Base-by-base conservation (phyloP, 53 echinoderm and acorn worm species). In the Holothuria scabra region DNA sequence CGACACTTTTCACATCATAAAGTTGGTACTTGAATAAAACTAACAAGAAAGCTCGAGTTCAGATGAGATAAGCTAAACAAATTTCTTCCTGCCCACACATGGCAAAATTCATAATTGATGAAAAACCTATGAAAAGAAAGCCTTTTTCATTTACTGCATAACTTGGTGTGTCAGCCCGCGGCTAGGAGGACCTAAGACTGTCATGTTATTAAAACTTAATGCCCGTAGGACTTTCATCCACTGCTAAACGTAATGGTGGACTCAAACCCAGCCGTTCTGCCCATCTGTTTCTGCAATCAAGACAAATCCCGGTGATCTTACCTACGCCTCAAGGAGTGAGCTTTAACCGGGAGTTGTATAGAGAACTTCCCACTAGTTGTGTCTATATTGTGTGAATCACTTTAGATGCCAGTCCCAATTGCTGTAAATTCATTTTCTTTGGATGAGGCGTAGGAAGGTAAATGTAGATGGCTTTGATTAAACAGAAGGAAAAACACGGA, bases 171-270 rank as follows among this genome's bases (percentile, higher is more conserved):
- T 25, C 72, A 25, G n/a, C 12, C 52, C 52, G 26, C 46, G 72
- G 21, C 26, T 44, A 72, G 65, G 48, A 72, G 72, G 72, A 13
- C n/a, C 46, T 72, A 20, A 72, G 46, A 72, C 72, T 46, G 72
- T 72, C 46, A 72, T 72, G 72, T 72, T 72, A 46, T 72, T 72
- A 44, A 72, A 72, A 34, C 72, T 72, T 72, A 44, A 72, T 72
- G 48, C 72, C 72, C 72, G 14, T 46, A 72, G 72, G 72, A 72
- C 24, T 48, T 38, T 48, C 48, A 72, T 72, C 37, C 28, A 72
- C 72, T 46, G 46, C 72, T 25, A 18, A 72, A 7, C 44, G 24
- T 26, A 72, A 44, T 44, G 23, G 37, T 13, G 44, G 72, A 44
- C 44, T 72, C 46, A 7, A 48, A 22, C 21, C 44, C 24, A 44